Evolutionary conservation across 2,797 vertebrate species (phyloP).

Genomic region (Semaprochilodus insignis): DNA sequence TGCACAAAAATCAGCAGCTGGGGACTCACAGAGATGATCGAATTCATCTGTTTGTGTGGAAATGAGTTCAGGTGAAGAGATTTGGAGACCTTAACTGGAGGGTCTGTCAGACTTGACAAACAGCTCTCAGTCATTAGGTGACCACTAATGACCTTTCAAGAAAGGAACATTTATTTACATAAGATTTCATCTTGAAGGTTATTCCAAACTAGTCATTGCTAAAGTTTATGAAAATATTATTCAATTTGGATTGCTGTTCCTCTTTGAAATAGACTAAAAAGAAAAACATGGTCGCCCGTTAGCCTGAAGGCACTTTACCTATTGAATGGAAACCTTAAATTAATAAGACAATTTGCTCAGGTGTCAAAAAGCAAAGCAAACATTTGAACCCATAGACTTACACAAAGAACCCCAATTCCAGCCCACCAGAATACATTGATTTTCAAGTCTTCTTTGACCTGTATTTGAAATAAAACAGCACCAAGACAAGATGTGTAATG

Average conservation of each 20-base stretch:
- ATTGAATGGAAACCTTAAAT: too few species aligned
- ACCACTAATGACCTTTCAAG: too few species aligned
- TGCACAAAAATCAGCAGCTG: constrained; percentile 17
- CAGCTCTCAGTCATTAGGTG: too few species aligned
- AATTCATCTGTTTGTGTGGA: constrained; percentile 21
- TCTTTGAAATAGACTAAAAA: constrained; percentile 37
- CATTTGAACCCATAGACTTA: too few species aligned
- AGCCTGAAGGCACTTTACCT: constrained; percentile 17
- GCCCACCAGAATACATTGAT: too few species aligned
- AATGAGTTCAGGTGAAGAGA: not conserved
- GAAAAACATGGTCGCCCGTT: constrained; percentile 25
- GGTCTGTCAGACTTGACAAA: constrained; percentile 37
- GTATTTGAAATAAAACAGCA: too few species aligned
- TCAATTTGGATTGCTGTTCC: constrained; percentile 29
- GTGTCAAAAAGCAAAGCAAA: too few species aligned
- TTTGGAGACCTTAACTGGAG: constrained; percentile 15
- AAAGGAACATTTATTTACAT: constrained; percentile 45
- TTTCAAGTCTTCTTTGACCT: too few species aligned
- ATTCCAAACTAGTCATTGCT: constrained; percentile 42
- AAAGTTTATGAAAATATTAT: constrained; percentile 44
- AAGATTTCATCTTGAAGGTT: constrained; percentile 39
- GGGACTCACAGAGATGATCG: constrained; percentile 16
- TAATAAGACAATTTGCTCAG: too few species aligned
- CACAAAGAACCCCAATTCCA: too few species aligned
- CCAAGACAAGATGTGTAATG: too few species aligned